Evolutionary conservation across 2,113 vertebrate genomes (phyloP).

Genomic region (Thalassoma bifasciatum): DNA sequence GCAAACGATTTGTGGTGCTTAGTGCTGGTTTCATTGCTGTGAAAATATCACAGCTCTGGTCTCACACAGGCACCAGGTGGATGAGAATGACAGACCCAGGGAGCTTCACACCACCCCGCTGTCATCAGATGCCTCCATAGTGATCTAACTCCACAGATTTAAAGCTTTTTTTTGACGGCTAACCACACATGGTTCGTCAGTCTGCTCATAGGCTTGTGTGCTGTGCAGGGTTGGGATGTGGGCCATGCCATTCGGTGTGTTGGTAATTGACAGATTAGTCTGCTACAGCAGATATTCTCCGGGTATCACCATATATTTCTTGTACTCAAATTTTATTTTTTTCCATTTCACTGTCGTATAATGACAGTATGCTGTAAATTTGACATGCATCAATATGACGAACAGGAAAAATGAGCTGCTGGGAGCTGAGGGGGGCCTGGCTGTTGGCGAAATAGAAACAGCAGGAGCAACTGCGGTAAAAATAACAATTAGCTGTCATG

Average conservation of each 20-base stretch:
- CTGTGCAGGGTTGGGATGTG: not conserved
- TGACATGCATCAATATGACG: constrained; percentile 59
- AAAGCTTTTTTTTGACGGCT: constrained; percentile 29
- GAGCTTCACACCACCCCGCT: not conserved
- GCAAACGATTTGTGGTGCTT: constrained; percentile 63
- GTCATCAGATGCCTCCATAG: constrained; percentile 5
- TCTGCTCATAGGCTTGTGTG: not conserved
- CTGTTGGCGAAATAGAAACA: constrained; percentile 31
- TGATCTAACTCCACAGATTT: not conserved
- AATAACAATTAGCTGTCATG: constrained; percentile 15
- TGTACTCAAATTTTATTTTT: constrained; percentile 14
- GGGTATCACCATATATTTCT: constrained; percentile 38
- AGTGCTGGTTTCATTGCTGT: constrained; percentile 23
- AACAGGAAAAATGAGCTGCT: constrained; percentile 50
- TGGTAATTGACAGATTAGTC: constrained; percentile 47
- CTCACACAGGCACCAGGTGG: constrained; percentile 3
- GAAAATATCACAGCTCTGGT: constrained; percentile 44
- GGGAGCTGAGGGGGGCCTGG: constrained; percentile 17
- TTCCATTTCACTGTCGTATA: constrained; percentile 20
- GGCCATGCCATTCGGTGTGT: not conserved
- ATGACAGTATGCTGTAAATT: constrained; percentile 49
- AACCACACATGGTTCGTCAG: constrained; percentile 21
- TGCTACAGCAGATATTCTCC: constrained; percentile 1
- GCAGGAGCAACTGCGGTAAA: constrained; percentile 21
- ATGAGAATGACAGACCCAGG: not conserved